phyloP scores from a whole-genome alignment of 2,113 vertebrate genomes.

The Propithecus coquereli region DNA sequence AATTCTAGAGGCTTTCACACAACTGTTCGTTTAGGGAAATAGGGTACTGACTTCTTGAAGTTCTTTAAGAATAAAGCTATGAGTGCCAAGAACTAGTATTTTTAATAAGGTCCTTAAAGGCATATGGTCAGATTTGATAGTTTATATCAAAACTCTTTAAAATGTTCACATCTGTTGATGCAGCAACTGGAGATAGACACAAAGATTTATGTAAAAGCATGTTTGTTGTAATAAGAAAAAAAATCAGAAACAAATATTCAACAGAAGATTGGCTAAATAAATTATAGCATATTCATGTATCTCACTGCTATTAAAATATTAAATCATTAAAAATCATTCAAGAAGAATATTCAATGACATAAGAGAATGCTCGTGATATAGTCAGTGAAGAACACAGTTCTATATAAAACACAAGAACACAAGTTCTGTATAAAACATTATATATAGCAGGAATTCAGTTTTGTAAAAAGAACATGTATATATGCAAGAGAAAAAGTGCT shows the following conservation, averaged over 20 bases:
- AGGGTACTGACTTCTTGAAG: slow-evolving; percentile 12
- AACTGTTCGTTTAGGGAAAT: background rate
- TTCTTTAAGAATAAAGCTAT: background rate
- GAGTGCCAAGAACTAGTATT: background rate
- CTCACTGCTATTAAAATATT: background rate
- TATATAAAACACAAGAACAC: background rate
- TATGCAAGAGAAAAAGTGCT: background rate
- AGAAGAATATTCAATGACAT: background rate
- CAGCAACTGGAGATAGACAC: background rate
- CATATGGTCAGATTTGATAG: background rate
- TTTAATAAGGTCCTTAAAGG: slow-evolving; percentile 24
- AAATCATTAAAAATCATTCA: background rate
- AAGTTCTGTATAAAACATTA: background rate
- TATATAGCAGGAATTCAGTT: background rate
- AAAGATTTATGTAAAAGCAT: background rate
- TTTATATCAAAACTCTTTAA: slow-evolving; percentile 28
- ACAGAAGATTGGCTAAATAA: background rate
- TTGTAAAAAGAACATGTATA: background rate
- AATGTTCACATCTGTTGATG: background rate
- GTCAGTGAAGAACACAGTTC: background rate
- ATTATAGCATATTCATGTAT: background rate
- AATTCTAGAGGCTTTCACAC: background rate
- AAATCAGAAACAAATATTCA: slow-evolving; percentile 10
- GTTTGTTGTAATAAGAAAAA: slow-evolving; percentile 23
- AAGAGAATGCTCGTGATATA: background rate